These are phyloP conservation scores for Tachina lurida DNA, from an alignment of 2,888 invertebrate genomes.

Conservation along the genomic window DNA sequence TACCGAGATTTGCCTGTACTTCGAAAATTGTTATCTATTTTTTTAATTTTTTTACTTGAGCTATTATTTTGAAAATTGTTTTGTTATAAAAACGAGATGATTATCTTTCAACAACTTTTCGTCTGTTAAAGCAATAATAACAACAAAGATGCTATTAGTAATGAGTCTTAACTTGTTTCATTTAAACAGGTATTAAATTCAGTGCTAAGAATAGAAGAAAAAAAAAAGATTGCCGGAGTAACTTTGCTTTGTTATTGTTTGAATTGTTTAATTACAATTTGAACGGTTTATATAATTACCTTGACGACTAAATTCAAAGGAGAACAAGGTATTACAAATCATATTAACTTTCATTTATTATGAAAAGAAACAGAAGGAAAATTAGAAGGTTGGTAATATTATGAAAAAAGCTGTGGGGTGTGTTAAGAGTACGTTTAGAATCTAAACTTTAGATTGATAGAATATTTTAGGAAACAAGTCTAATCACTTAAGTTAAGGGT, in stretches of 20 bases:
- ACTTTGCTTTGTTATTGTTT: constrained; percentile 23
- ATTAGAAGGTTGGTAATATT: neutral
- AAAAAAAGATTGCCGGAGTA: neutral
- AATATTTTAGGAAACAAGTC: neutral
- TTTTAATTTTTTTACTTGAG: neutral
- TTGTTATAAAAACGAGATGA: constrained; percentile 22
- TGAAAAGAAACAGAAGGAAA: constrained; percentile 15
- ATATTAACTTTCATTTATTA: constrained; percentile 59
- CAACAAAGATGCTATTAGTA: neutral
- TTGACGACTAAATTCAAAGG: constrained; percentile 11
- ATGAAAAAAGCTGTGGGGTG: neutral
- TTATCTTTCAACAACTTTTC: constrained; percentile 41
- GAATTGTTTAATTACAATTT: constrained; percentile 17
- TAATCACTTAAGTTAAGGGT: neutral
- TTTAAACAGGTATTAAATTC: neutral
- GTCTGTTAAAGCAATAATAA: neutral
- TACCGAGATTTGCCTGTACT: no score
- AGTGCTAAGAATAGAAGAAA: constrained; percentile 3
- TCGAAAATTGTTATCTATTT: neutral
- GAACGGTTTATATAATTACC: constrained; percentile 36
- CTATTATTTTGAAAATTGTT: neutral
- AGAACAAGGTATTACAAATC: constrained; percentile 26
- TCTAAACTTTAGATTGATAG: no score
- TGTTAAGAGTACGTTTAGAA: neutral
- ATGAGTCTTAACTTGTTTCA: constrained; percentile 6